These are phyloP conservation scores for Drosophila fungiperda DNA, from an alignment of 2,888 invertebrate genomes.

Conservation along the genomic window DNA sequence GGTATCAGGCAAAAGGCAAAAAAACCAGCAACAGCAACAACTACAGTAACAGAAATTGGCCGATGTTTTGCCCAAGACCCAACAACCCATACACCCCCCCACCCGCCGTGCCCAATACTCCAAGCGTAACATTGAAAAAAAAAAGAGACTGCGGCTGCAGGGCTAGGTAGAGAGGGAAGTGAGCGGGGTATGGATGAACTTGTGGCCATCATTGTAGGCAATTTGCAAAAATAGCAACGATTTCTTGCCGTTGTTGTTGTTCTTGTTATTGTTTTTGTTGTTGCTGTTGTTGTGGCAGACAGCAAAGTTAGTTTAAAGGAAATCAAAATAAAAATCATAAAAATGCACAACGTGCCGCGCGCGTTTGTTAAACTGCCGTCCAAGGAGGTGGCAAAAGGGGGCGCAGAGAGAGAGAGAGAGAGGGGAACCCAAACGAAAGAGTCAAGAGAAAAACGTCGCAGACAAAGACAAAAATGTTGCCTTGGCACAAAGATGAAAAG, in stretches of 20 bases:
- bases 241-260: constrained; percentile 41
- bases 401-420: background rate
- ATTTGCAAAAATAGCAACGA: constrained; percentile 79
- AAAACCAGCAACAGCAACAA: constrained; percentile 33
- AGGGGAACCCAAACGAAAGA: constrained; percentile 1
- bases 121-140: constrained; percentile 67
- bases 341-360: constrained; percentile 78
- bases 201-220: constrained; percentile 79
- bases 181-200: constrained; percentile 54
- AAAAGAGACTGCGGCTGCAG: constrained; percentile 20
- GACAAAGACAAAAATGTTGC: constrained; percentile 67
- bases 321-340: constrained; percentile 81
- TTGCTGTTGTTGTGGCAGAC: constrained; percentile 42
- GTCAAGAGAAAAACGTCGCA: constrained; percentile 28
- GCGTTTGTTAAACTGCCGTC: constrained; percentile 57
- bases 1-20: constrained; percentile 66
- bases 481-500: constrained; percentile 79
- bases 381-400: constrained; percentile 15
- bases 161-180: constrained; percentile 2
- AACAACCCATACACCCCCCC: background rate
- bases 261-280: constrained; percentile 1
- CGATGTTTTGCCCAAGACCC: constrained; percentile 1
- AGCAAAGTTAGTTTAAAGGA: constrained; percentile 78
- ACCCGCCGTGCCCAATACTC: constrained; percentile 16
- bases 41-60: constrained; percentile 41